Conservation (phyloP, 1,140 invertebrate species). For the Leptopilina boulardi region DNA sequence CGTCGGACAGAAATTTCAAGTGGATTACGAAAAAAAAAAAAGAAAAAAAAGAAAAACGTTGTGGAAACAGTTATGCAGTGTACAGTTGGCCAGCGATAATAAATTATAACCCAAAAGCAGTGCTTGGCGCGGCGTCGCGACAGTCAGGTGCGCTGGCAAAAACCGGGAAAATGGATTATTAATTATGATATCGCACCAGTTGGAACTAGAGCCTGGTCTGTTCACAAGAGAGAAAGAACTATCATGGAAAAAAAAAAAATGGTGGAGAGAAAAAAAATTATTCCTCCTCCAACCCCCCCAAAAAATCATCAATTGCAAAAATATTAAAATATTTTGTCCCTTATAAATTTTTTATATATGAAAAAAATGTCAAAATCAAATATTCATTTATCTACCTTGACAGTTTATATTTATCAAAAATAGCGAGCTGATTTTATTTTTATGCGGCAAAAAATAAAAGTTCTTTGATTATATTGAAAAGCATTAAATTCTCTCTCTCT, state of each 20-base stretch:
- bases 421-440: neutral
- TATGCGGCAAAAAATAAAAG: too few relatives aligned
- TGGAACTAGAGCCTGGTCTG: constrained; percentile 13
- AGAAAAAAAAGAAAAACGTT: too few relatives aligned
- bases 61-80: constrained; percentile 55
- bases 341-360: constrained; percentile 15
- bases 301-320: constrained; percentile 41
- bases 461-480: too few relatives aligned
- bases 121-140: constrained; percentile 42
- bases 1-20: constrained; percentile 43
- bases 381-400: neutral
- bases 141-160: constrained; percentile 62
- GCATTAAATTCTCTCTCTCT: too few relatives aligned
- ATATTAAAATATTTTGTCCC: neutral
- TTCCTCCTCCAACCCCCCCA: too few relatives aligned
- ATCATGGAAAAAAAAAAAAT: constrained; percentile 34
- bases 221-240: constrained; percentile 21
- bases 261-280: constrained; percentile 36
- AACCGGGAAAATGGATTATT: constrained; percentile 73
- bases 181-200: constrained; percentile 65
- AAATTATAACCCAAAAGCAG: constrained; percentile 65
- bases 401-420: neutral
- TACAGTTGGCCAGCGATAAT: constrained; percentile 61
- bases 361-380: neutral
- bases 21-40: constrained; percentile 44